phyloP scores from a whole-genome alignment of 2,113 vertebrate species.

The Ancistrus triradiatus region DNA sequence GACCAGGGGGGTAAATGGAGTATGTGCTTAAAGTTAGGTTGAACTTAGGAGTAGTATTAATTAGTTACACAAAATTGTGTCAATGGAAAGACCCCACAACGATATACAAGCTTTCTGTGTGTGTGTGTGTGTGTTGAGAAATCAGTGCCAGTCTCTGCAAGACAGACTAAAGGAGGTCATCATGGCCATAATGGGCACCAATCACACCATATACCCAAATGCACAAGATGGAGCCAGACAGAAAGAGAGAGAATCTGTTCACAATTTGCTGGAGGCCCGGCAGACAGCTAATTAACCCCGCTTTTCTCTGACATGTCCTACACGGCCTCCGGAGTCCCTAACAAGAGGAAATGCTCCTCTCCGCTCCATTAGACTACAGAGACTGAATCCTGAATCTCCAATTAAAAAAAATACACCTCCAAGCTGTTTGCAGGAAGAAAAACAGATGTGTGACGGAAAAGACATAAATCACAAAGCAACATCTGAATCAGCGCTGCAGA shows the following conservation, averaged over 20 bases:
- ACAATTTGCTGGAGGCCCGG: slow-evolving; percentile 34
- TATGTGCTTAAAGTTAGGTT: no score
- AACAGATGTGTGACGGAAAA: slow-evolving; percentile 2
- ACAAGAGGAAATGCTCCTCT: slow-evolving; percentile 38
- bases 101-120: no score
- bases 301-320: slow-evolving; percentile 36
- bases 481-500: no score
- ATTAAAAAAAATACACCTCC: slow-evolving; percentile 20
- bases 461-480: no score
- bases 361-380: slow-evolving; percentile 26
- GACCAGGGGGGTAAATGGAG: no score
- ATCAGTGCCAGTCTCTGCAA: neutral
- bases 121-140: slow-evolving; percentile 20
- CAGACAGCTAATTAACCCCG: slow-evolving; percentile 46
- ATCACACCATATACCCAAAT: slow-evolving; percentile 29
- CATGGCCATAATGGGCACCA: slow-evolving; percentile 30
- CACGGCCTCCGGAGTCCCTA: slow-evolving; percentile 32
- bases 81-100: no score
- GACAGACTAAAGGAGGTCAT: slow-evolving; percentile 23
- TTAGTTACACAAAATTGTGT: no score
- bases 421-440: slow-evolving; percentile 8
- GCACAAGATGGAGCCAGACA: no score
- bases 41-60: no score
- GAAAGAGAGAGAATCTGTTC: slow-evolving; percentile 32
- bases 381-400: slow-evolving; percentile 9